Conservation (phyloP, 2,113 vertebrate genomes). For the Gymnarchus niloticus region DNA sequence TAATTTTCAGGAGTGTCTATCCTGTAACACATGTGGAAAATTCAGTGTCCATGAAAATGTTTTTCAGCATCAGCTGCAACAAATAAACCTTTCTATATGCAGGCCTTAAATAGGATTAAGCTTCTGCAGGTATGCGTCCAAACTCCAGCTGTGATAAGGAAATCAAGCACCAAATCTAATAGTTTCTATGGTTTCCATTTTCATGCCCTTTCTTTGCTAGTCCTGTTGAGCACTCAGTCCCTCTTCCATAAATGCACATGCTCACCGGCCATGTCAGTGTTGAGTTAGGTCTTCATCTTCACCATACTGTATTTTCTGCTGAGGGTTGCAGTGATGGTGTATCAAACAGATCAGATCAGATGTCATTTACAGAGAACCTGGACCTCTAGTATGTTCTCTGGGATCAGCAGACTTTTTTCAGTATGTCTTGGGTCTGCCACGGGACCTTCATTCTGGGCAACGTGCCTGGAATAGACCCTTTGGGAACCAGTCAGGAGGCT, state of each 20-base stretch:
- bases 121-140: conserved; percentile 64
- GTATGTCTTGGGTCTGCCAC: background rate
- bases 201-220: conserved; percentile 44
- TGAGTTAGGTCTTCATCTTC: background rate
- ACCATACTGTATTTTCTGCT: background rate
- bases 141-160: conserved; percentile 51
- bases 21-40: background rate
- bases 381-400: background rate
- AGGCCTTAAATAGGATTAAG: conserved; percentile 58
- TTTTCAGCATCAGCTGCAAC: conserved; percentile 26
- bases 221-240: background rate
- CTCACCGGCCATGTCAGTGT: background rate
- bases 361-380: background rate
- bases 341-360: background rate
- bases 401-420: background rate
- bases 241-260: background rate
- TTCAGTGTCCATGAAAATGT: background rate
- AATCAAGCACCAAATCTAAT: conserved; percentile 56
- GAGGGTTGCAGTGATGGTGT: background rate
- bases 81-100: conserved; percentile 56
- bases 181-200: conserved; percentile 73
- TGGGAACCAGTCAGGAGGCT: background rate
- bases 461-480: background rate
- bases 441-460: background rate
- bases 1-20: background rate